Evolutionary conservation across 2,797 vertebrate genomes (phyloP).

Genomic region (Molossus molossus): DNA sequence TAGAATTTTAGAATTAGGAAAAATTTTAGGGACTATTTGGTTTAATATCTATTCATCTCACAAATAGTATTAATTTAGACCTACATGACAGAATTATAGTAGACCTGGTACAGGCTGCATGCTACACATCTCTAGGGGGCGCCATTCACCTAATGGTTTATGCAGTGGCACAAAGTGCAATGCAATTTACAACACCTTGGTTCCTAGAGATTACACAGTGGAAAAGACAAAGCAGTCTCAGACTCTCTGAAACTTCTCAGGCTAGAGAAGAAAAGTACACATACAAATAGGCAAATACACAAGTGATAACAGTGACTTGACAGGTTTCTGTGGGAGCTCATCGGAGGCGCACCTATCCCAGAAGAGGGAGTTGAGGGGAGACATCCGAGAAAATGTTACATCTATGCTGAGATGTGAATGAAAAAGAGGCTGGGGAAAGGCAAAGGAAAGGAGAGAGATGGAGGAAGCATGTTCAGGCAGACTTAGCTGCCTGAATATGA

Average conservation of each 20-base stretch:
- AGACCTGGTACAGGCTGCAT: neutral
- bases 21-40: neutral
- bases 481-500: neutral
- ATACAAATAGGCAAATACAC: neutral
- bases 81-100: neutral
- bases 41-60: neutral
- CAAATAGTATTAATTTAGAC: neutral
- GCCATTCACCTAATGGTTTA: neutral
- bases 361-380: neutral
- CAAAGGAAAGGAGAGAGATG: neutral
- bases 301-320: neutral
- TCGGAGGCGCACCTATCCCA: neutral
- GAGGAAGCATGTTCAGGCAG: neutral
- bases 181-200: neutral
- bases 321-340: neutral
- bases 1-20: slow-evolving; percentile 39
- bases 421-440: neutral
- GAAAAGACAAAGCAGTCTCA: neutral
- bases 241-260: neutral
- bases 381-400: neutral
- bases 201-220: slow-evolving; percentile 10
- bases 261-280: neutral
- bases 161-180: neutral
- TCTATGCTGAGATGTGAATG: neutral
- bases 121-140: neutral